Evolutionary conservation across 2,888 invertebrate genomes (phyloP).

Genomic region (Troilus luridus): DNA sequence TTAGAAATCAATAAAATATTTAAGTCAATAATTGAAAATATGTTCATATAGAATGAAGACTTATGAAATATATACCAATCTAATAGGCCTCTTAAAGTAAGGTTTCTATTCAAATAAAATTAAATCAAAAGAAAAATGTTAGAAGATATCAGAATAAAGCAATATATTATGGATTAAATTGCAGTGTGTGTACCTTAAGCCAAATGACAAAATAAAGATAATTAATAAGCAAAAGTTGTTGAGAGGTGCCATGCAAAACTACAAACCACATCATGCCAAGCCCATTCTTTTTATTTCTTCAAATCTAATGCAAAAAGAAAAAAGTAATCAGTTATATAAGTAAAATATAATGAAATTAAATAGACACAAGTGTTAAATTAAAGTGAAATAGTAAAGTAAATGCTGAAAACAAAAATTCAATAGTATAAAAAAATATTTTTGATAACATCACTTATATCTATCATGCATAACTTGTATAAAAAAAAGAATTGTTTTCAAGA

Average conservation of each 20-base stretch:
- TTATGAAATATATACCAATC: neutral
- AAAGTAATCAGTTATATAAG: neutral
- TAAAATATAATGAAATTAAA: neutral
- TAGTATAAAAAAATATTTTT: neutral
- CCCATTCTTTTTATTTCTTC: constrained; percentile 1
- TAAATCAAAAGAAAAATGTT: neutral
- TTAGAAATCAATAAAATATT: neutral
- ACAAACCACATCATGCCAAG: constrained; percentile 41
- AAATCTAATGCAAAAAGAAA: constrained; percentile 38
- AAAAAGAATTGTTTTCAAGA: no score
- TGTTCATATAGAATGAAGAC: neutral
- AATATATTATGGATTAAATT: constrained; percentile 16
- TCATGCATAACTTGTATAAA: no score
- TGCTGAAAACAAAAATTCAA: neutral
- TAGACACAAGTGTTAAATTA: neutral
- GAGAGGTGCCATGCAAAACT: constrained; percentile 31
- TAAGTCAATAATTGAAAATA: neutral
- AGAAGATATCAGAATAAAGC: neutral
- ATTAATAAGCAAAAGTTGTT: constrained; percentile 6
- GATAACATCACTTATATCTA: no score
- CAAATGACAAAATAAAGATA: neutral
- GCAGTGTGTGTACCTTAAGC: neutral
- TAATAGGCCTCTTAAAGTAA: no score
- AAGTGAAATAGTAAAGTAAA: neutral
- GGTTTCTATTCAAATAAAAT: neutral